Base-by-base conservation (phyloP, 1,140 invertebrate species). In the Monomorium pharaonis region DNA sequence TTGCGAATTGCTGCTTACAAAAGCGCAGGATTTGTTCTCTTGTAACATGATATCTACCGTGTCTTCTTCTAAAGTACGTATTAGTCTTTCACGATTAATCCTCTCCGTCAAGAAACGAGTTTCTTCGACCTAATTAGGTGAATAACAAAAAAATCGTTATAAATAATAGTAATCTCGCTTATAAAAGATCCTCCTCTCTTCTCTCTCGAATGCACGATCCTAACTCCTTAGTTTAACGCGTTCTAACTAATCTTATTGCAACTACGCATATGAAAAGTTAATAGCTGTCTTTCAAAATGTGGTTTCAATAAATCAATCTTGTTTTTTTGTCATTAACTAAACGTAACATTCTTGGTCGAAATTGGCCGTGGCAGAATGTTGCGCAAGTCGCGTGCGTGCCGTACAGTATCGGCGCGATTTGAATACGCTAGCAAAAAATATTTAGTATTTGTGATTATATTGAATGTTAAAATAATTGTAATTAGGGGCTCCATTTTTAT, bases 271-370 rank as follows among this genome's bases (percentile, higher is more conserved):
- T 51, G 74, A 81, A 86, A 86, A 89, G 63, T 60, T 47, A 63
- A 60, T 60, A 81, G 47, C 30, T 88, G 75, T 86, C 87, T 88
- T 86, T 89, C 74, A 84, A 51, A 5, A 16, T 67, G 30, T n/a
- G 18, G 27, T 30, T 77, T 77, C 6, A 47, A 77, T 12, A 62
- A 47, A 30, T 60, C 14, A 14, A n/a, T 62, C 10, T 65, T 65
- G 42, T 77, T 49, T 3, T 12, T 69, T 51, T 33, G 5, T 24
- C 14, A 49, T 80, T 69, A 80, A 63, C 60, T 65, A 60, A 62
- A 65, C 27, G 30, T 30, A 37, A 80, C 21, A 30, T 69, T 80
- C 47, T 80, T 69, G 69, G 30, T 42, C 30, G 30, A 51, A 14
- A 18, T 78, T 67, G 54, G 10, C 9, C 37, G 56, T 21, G 30